Percentiles rank a stretch among this genome's conserved stretches.
phyloP scores from a whole-genome alignment of 2,113 vertebrate genomes.

The Tor tambroides region DNA sequence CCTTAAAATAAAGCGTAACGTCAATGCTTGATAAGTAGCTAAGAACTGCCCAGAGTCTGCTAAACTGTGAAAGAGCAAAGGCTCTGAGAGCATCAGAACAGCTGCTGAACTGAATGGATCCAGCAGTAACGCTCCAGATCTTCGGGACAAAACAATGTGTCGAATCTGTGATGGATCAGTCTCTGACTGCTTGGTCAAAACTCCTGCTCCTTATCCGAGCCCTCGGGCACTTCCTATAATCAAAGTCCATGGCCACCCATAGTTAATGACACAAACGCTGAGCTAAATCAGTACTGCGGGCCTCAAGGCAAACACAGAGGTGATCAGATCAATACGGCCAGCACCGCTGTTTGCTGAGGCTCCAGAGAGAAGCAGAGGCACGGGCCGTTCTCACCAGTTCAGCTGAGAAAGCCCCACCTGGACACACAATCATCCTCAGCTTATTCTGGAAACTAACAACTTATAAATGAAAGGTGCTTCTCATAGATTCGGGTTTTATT shows the following conservation, averaged over 20 bases:
- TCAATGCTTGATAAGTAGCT: no score
- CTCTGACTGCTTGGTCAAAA: constrained; percentile 75
- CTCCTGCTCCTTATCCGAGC: constrained; percentile 69
- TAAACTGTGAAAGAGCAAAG: no score
- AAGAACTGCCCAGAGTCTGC: no score
- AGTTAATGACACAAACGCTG: constrained; percentile 89
- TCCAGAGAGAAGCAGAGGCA: neutral
- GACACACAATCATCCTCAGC: no score
- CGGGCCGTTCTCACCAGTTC: no score
- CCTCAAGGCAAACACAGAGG: neutral
- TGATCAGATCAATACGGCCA: no score
- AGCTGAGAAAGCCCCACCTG: no score
- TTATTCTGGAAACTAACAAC: no score
- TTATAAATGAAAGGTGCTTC: neutral
- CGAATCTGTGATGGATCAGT: constrained; percentile 84
- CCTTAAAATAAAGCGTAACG: no score
- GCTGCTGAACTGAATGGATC: constrained; percentile 38
- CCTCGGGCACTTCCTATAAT: constrained; percentile 86
- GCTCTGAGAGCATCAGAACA: neutral
- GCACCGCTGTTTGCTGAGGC: no score
- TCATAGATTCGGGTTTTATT: neutral
- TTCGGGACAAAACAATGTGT: constrained; percentile 78
- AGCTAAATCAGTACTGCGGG: constrained; percentile 86
- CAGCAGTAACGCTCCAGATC: constrained; percentile 63
- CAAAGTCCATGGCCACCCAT: constrained; percentile 86